Percentiles rank a stretch among this genome's conserved stretches.
Evolutionary conservation across 1,140 invertebrate species (phyloP).

Genomic region (Papilio aristodemus): DNA sequence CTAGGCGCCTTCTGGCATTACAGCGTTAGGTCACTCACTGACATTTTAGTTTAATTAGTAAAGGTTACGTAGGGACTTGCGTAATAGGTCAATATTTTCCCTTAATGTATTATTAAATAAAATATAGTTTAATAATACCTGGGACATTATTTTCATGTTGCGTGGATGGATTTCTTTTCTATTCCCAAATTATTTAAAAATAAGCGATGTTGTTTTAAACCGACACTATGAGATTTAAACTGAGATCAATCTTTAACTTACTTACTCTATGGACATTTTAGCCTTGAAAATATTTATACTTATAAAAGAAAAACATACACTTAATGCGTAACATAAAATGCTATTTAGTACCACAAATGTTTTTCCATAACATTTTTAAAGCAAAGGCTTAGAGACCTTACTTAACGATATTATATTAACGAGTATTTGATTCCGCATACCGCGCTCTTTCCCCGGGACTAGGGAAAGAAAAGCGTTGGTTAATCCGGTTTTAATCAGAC

Average conservation of each 20-base stretch:
- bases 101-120: background rate
- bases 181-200: too few relatives aligned
- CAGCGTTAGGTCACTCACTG: slow-evolving; percentile 17
- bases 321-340: background rate
- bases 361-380: background rate
- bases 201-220: too few relatives aligned
- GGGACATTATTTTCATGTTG: too few relatives aligned
- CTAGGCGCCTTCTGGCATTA: slow-evolving; percentile 29
- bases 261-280: too few relatives aligned
- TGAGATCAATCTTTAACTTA: too few relatives aligned
- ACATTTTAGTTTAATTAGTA: slow-evolving; percentile 34
- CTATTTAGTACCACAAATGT: background rate
- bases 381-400: slow-evolving; percentile 1
- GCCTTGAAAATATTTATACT: too few relatives aligned
- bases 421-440: slow-evolving; percentile 15
- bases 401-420: slow-evolving; percentile 29
- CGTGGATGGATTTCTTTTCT: too few relatives aligned
- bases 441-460: slow-evolving; percentile 8
- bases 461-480: slow-evolving; percentile 24
- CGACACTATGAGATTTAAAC: too few relatives aligned
- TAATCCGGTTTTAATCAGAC: slow-evolving; percentile 60
- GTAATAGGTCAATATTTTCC: slow-evolving; percentile 8
- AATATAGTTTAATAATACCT: background rate
- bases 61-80: slow-evolving; percentile 22
- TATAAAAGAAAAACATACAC: too few relatives aligned